A percentile compares a stretch with the other conserved stretches of the same genome.
Conservation (phyloP, 2,888 invertebrate genomes). For the Drosophila kambysellisi region DNA sequence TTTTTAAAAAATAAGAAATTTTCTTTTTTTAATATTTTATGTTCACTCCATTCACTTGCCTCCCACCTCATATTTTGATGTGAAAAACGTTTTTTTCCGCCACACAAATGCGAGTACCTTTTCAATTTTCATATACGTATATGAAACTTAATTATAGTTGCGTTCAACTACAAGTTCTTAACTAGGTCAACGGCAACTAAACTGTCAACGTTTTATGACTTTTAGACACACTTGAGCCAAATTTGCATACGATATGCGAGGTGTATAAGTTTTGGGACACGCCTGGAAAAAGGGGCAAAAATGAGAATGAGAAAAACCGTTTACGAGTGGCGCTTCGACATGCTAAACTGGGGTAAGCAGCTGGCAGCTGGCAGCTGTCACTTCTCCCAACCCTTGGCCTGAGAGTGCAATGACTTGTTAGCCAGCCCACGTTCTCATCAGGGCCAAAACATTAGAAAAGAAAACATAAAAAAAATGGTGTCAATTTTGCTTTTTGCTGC, state of each 20-base stretch:
- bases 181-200: constrained; percentile 50
- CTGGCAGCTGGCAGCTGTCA: constrained; percentile 71
- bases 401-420: constrained; percentile 51
- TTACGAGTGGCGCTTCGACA: constrained; percentile 32
- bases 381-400: constrained; percentile 42
- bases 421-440: constrained; percentile 20
- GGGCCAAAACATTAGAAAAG: constrained; percentile 30
- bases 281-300: constrained; percentile 9
- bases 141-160: constrained; percentile 34
- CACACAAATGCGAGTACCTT: neutral
- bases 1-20: neutral
- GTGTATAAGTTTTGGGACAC: constrained; percentile 13
- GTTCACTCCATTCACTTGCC: neutral
- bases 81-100: neutral
- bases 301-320: constrained; percentile 6
- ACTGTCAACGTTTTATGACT: constrained; percentile 40
- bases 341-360: constrained; percentile 70
- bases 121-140: constrained; percentile 10
- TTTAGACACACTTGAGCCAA: constrained; percentile 58
- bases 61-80: neutral
- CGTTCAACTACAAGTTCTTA: constrained; percentile 20
- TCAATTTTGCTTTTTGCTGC: constrained; percentile 37
- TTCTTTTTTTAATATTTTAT: neutral
- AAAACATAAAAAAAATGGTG: constrained; percentile 38
- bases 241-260: constrained; percentile 61